Base-by-base conservation (phyloP, 2,797 vertebrate genomes). In the Poecilia velifera region DNA sequence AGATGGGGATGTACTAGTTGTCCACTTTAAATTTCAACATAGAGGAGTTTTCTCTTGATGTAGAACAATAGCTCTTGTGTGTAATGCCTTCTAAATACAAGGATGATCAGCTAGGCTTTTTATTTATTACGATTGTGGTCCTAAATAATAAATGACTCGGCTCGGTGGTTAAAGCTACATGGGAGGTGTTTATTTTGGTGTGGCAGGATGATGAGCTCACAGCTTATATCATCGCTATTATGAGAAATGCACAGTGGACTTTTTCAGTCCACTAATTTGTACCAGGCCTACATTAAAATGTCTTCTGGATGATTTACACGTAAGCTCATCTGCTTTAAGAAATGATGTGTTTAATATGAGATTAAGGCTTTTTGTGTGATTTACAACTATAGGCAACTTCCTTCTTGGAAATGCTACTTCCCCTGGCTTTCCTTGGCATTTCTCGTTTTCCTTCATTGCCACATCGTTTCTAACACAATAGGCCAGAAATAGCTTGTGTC, bases 401-500 rank as follows among this genome's bases (percentile, higher is more conserved):
- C 45, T 71, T 80, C 79, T 66, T 76, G 41, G 25, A 74, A 72
- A 70, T 87, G 6, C n/a, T 2, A 73, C 75, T 82, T 93, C 88
- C 83, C 16, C 41, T 72, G 28, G 64, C 36, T 79, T 84, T 73
- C 74, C 10, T 78, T 49, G 20, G 76, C 82, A 76, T 82, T 49
- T 68, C 49, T 74, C 71, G 68, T 80, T 89, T 81, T 86, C 78
- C 72, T 92, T 76, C 41, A 72, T 87, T 82, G 73, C 90, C 76
- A 73, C 83, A 51, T 79, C 79, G 74, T 72, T 79, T 77, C 49
- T 36, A 88, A 89, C 79, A 94, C 92, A 95, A 94, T 91, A 76
- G 88, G 78, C 86, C 82, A 81, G 88, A 93, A 94, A 94, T 95
- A 93, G 91, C 82, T 14, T 14, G 25, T 73, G 82, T 80, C 83